Evolutionary conservation across 2,888 invertebrate genomes (phyloP).

Genomic region (Metacarcinus magister): DNA sequence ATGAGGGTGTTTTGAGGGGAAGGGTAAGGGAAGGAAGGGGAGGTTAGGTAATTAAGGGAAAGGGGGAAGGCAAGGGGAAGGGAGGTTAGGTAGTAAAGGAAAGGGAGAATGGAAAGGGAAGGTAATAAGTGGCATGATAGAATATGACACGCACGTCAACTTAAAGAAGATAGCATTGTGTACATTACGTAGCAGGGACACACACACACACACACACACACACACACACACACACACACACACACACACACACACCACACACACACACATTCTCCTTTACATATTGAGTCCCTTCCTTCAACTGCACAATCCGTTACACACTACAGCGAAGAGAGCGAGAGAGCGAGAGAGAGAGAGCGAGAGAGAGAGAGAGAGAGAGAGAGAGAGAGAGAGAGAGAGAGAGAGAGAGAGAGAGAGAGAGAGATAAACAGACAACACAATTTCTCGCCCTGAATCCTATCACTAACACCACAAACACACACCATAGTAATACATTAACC

Average conservation of each 20-base stretch:
- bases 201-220: slow-evolving; percentile 39
- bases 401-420: neutral
- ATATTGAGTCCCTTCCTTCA: neutral
- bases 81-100: neutral
- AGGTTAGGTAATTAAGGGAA: too few relatives aligned
- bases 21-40: neutral
- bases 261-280: neutral
- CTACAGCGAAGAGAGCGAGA: neutral
- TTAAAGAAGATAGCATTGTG: neutral
- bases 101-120: too few relatives aligned
- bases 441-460: neutral
- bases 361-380: too few relatives aligned
- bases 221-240: neutral
- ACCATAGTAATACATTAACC: neutral
- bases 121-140: neutral
- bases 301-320: neutral
- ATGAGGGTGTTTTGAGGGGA: too few relatives aligned
- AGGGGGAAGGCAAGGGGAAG: neutral
- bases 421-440: neutral
- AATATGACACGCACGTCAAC: neutral
- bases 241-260: slow-evolving; percentile 28
- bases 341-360: neutral
- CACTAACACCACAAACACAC: neutral
- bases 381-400: neutral
- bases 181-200: neutral